A percentile compares a stretch with the other conserved stretches of the same genome.
phyloP scores from a whole-genome alignment of 2,888 invertebrate species.

The Cerastoderma edule region DNA sequence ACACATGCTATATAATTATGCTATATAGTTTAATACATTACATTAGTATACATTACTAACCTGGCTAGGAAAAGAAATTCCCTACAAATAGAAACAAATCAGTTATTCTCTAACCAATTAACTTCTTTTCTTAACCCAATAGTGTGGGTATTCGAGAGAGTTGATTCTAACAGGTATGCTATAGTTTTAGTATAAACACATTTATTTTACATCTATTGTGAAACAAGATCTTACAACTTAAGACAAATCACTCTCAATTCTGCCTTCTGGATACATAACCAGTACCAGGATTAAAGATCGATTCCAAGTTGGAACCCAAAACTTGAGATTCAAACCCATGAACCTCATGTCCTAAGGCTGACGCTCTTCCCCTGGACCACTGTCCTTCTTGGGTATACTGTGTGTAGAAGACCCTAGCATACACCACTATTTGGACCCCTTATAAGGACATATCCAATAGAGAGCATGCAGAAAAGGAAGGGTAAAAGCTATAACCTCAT shows the following conservation, averaged over 20 bases:
- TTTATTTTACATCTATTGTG: background rate
- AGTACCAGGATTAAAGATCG: no score
- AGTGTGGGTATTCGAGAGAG: background rate
- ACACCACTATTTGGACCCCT: no score
- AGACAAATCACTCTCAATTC: background rate
- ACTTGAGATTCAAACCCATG: no score
- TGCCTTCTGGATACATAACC: no score
- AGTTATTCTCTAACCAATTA: background rate
- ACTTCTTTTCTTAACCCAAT: background rate
- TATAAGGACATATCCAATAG: no score
- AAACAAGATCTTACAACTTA: background rate
- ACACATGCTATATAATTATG: background rate
- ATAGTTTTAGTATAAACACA: background rate
- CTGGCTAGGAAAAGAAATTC: background rate
- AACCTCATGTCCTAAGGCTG: no score
- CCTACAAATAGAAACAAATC: conserved; percentile 15
- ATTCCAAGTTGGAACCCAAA: no score
- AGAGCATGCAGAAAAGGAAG: no score
- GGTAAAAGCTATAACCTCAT: no score
- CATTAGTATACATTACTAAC: conserved; percentile 16
- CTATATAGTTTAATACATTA: conserved; percentile 5
- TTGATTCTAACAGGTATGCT: background rate
- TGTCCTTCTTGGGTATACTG: no score
- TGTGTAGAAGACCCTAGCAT: no score
- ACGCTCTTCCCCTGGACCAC: no score